A percentile compares a stretch with the other conserved stretches of the same genome.
Conservation (phyloP, 2,888 invertebrate species). For the Pyralis farinalis region DNA sequence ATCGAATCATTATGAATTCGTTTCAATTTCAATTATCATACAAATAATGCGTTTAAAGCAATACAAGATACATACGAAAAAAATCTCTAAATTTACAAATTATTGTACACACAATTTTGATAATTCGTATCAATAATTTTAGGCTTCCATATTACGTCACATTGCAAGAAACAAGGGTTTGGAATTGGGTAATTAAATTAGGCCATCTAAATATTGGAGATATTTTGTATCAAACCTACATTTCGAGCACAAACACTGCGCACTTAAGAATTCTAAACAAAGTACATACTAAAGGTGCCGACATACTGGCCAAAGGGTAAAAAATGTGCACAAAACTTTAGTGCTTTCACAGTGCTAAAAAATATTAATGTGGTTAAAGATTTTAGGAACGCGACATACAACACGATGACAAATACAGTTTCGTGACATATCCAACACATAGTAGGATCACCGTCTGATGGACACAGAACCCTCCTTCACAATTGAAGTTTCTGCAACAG, state of each 20-base stretch:
- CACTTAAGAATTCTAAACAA: background rate
- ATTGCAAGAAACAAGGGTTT: background rate
- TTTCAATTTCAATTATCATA: conserved; percentile 19
- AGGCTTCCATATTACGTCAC: conserved; percentile 5
- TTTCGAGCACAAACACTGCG: background rate
- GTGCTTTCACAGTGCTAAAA: background rate
- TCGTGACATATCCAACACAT: no score
- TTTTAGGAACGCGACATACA: no score
- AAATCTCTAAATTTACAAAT: conserved; percentile 22
- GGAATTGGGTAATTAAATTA: no score
- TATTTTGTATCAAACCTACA: background rate
- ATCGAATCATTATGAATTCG: conserved; percentile 28
- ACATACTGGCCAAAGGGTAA: conserved; percentile 27
- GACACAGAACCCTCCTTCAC: no score
- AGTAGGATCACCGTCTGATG: no score
- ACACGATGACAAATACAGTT: no score
- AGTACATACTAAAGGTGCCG: conserved; percentile 11
- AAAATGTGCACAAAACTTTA: background rate
- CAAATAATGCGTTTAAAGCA: conserved; percentile 9
- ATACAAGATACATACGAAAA: conserved; percentile 17
- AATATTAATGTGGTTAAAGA: background rate
- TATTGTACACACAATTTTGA: conserved; percentile 16
- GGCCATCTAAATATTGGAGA: background rate
- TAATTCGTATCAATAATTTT: conserved; percentile 26
- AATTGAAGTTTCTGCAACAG: no score